Base-by-base conservation (phyloP, 1,140 invertebrate species). In the Ridgeia piscesae region DNA sequence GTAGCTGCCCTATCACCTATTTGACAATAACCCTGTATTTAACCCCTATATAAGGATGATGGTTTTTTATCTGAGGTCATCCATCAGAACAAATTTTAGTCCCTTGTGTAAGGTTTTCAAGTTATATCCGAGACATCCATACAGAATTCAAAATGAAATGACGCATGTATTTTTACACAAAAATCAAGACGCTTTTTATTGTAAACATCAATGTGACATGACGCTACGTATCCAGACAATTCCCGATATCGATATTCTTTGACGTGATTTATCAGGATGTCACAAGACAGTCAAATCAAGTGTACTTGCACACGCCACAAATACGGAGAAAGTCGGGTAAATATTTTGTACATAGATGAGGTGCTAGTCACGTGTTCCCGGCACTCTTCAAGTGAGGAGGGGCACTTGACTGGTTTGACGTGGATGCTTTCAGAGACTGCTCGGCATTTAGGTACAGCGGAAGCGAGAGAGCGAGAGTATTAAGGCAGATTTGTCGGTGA, bases 341-440 rank as follows among this genome's bases (percentile, higher is more conserved):
- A 77, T 77, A 77, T 77, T 77, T 77, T 77, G 58, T 77, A 77
- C 58, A 77, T 77, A 77, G 58, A 77, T 77, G 58, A 77, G 58
- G 58, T 77, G 58, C 58, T 77, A 77, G 58, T 77, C 58, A 77
- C 27, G 58, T 77, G 58, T 31, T 27, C 8, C 58, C 27, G 58
- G 6, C 58, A 77, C 2, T 8, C 48, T 50, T 8, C 48, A 11
- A 21, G 8, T 50, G 48, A 21, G 17, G 58, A 77, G 8, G 27
- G 27, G 4, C 58, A 77, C 58, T 77, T 17, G 27, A 77, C 58
- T 21, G 27, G 58, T 77, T 31, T 21, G 11, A 77, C 58, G 11
- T 77, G 58, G 58, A 21, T 77, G 58, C 27, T 31, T 21, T 17
- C 2, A 2, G 27, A 77, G 27, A 21, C 4, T 77, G 58, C 58